Base-by-base conservation (phyloP, 2,113 vertebrate species). In the Brachionichthys hirsutus region DNA sequence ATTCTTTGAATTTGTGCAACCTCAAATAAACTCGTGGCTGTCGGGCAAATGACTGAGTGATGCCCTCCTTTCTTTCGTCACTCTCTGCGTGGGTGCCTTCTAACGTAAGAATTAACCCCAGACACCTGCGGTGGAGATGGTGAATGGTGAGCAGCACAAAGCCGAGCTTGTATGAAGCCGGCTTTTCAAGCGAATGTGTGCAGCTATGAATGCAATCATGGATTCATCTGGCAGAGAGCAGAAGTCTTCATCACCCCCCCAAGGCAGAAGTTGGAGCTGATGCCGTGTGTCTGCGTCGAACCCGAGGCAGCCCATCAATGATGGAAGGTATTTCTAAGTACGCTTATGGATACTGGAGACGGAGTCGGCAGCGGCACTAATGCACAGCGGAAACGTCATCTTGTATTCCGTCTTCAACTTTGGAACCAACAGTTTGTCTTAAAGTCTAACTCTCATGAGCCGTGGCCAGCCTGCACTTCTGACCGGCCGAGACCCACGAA, bases 71-170 rank as follows among this genome's bases (percentile, higher is more conserved):
- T 56, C 24, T 24, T 34, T 58, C 34, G 58, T 43, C 30, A 63
- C 24, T 22, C 12, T 57, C 10, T 56, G 44, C 47, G 56, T 67
- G 47, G 44, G 44, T 11, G 43, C 12, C 52, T 62, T 82, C 65
- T 73, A 60, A 70, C 46, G 12, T n/a, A 12, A 2, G 55, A 43
- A 62, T 81, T 65, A 73, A 75, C 73, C 57, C 15, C 47, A 4
- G 14, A 54, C 35, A 22, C 56, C 40, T 56, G 36, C 12, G 43
- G 1, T 42, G 30, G 18, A 50, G 51, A 22, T 0, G 3, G 9
- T 41, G 36, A 62, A 68, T 47, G 20, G 22, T 42, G 45, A 15
- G 10, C 16, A 44, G 50, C 48, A 68, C 24, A 12, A 46, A 30
- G 22, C 12, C 17, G 12, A 0, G 1, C 11, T 41, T 6, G 8